These are phyloP conservation scores for Pachycephala philippinensis DNA, from an alignment of 2,113 vertebrate species.

Conservation along the genomic window DNA sequence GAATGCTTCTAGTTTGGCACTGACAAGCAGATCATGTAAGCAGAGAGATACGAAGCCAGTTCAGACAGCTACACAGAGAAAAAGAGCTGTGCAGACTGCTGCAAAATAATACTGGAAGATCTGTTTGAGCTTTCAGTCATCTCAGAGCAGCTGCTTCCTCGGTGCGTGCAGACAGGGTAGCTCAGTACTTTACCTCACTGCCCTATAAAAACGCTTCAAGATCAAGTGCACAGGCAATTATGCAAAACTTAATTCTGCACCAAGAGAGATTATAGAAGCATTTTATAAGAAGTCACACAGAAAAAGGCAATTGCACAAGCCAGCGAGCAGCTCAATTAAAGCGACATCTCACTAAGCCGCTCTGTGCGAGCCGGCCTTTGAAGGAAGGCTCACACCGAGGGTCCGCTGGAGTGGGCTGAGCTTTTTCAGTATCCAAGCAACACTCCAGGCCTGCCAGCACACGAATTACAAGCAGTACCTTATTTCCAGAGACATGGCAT, in stretches of 20 bases:
- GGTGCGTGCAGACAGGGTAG: not conserved
- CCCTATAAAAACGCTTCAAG: not conserved
- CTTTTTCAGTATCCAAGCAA: slow-evolving; percentile 61
- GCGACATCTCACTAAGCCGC: slow-evolving; percentile 38
- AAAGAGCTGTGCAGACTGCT: not conserved
- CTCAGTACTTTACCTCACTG: not conserved
- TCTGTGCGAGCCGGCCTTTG: not conserved
- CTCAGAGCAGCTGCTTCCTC: not conserved
- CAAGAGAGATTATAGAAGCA: not conserved
- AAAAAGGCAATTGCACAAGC: not conserved
- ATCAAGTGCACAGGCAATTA: not conserved
- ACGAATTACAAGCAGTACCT: not conserved
- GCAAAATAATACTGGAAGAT: not conserved
- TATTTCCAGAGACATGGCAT: not conserved
- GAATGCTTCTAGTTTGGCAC: not conserved
- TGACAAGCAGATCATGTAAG: not conserved
- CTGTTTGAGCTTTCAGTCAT: not conserved
- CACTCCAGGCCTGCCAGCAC: not conserved
- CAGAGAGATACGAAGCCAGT: not conserved
- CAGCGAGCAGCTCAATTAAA: slow-evolving; percentile 16
- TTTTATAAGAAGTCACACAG: not conserved
- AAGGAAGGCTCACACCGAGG: not conserved
- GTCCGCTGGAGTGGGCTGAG: not conserved
- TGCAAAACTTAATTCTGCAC: slow-evolving; percentile 21
- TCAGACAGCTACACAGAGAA: not conserved